A percentile compares a stretch with the other conserved stretches of the same genome.
phyloP scores from a whole-genome alignment of 2,113 vertebrate genomes.

The Leptobrachium ailaonicum region DNA sequence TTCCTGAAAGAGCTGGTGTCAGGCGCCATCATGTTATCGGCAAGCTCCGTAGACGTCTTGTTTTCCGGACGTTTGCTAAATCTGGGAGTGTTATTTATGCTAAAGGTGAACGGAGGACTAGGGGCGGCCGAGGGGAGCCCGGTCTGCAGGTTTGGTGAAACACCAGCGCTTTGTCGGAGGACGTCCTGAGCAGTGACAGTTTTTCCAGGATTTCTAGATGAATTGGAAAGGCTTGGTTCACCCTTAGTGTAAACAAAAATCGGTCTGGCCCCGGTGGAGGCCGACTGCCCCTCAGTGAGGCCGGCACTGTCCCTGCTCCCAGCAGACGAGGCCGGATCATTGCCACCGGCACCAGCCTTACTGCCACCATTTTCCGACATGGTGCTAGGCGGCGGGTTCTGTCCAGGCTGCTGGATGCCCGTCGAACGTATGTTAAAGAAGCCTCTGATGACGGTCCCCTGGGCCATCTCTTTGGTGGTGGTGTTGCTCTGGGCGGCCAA shows the following conservation, averaged over 20 bases:
- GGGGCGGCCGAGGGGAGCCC: slow-evolving; percentile 4
- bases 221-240: too few relatives aligned
- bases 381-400: neutral
- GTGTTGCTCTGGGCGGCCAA: slow-evolving; percentile 61
- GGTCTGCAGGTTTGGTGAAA: neutral
- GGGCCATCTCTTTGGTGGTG: neutral
- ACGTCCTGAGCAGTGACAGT: neutral
- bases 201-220: too few relatives aligned
- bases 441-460: neutral
- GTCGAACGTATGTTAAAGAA: neutral
- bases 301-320: neutral
- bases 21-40: neutral
- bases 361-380: slow-evolving; percentile 28
- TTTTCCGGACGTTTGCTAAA: neutral
- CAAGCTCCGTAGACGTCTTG: neutral
- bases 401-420: neutral
- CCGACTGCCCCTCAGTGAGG: neutral
- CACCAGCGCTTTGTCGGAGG: neutral
- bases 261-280: neutral
- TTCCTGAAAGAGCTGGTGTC: neutral
- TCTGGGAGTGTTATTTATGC: neutral
- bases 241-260: neutral
- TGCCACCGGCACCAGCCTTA: neutral
- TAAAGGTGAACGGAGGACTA: neutral
- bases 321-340: neutral